Evolutionary conservation across 1,140 invertebrate genomes (phyloP), one percentile per base, ranked within the genome.

Genomic region (Steinernema khuongi): DNA sequence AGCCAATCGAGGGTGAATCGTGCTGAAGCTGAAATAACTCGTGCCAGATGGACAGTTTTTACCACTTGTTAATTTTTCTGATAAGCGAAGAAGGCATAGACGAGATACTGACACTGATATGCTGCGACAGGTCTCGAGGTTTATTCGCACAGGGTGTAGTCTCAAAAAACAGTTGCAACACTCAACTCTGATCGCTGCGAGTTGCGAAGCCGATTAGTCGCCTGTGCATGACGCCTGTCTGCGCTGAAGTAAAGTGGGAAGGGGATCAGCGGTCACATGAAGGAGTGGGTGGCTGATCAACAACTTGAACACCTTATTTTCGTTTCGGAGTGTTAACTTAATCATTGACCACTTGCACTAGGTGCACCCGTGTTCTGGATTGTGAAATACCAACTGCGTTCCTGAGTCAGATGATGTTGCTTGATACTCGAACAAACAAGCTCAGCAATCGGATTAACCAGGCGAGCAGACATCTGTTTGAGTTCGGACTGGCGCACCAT

Each of bases 381-480:
- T 26, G 50, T 60, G 50, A 60, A 60, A 60, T 22, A 60, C 19
- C 50, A 60, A 14, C 11, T 60, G 50, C 22, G 50, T 60, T 60
- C 50, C 50, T 60, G 50, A 60, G 50, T 60, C 50, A 60, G 14
- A 60, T 60, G 50, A 60, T 60, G 7, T 60, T 60, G 22, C 50
- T 60, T 60, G 50, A 14, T 60, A n/a, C 4, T 26, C 50, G 11
- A n/a, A 60, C 50, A 60, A 60, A 60, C 50, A 60, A 60, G 11
- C 22, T 7, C 14, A 60, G 50, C 50, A 60, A 60, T 60, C 50
- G 50, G 50, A 60, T 60, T 60, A 60, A 7, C 14, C 26, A n/a
- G 14, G 14, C 19, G 14, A 60, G 26, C 26, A 14, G 50, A 60
- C 50, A n/a, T 60, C 50, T 22, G 22, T 11, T 60, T 60, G 50